These are phyloP conservation scores for Spermophilus dauricus DNA, from an alignment of 2,113 vertebrate genomes.

Conservation along the genomic window DNA sequence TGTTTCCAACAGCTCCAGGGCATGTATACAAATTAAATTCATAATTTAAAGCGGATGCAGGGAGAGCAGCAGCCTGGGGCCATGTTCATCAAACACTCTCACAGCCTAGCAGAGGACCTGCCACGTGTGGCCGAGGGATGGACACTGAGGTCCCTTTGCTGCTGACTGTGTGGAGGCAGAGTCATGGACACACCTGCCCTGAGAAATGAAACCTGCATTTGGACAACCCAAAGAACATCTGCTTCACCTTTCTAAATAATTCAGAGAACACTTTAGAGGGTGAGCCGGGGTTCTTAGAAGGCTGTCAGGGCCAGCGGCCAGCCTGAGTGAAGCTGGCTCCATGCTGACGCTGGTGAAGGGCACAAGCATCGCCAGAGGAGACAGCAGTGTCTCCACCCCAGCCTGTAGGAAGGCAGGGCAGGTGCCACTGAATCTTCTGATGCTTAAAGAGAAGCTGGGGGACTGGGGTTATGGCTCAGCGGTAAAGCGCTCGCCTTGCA, in stretches of 20 bases:
- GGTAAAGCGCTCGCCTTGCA: too few relatives aligned
- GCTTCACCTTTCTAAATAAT: not conserved
- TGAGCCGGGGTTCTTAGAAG: not conserved
- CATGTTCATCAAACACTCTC: not conserved
- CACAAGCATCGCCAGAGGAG: not conserved
- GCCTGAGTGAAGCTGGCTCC: not conserved
- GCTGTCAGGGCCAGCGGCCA: not conserved
- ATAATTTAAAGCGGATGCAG: constrained; percentile 72
- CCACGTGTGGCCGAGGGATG: not conserved
- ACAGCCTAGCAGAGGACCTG: not conserved
- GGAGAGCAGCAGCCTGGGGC: constrained; percentile 40
- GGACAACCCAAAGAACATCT: not conserved
- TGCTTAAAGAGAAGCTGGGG: constrained; percentile 48
- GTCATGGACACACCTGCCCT: not conserved
- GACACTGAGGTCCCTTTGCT: not conserved
- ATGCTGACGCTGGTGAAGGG: accelerated
- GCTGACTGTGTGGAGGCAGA: accelerated
- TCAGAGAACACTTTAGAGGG: not conserved
- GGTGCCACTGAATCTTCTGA: constrained; percentile 32
- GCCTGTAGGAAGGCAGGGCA: constrained; percentile 1
- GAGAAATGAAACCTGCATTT: not conserved
- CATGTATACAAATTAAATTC: constrained; percentile 81
- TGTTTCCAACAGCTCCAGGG: constrained; percentile 68
- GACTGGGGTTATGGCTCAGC: too few relatives aligned
- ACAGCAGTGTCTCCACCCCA: not conserved